Conservation (phyloP, 2,888 invertebrate genomes). For the Teleiodes luculella region DNA sequence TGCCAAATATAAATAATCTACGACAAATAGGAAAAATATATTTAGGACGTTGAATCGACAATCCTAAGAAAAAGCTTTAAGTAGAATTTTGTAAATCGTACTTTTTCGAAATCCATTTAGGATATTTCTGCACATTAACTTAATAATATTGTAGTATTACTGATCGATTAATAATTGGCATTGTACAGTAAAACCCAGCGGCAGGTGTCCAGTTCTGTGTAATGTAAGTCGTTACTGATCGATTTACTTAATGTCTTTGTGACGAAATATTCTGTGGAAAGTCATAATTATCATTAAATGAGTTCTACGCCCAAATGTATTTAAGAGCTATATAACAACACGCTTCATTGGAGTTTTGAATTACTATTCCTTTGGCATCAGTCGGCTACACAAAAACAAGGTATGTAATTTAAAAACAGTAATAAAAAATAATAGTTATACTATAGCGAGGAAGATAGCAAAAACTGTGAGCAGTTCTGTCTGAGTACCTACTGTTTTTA, state of each 20-base stretch:
- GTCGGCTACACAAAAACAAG: slow-evolving; percentile 1
- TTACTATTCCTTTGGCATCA: slow-evolving; percentile 7
- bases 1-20: too few relatives aligned
- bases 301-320: slow-evolving; percentile 20
- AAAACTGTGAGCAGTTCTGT: not conserved
- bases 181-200: not conserved
- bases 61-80: too few relatives aligned
- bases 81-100: too few relatives aligned
- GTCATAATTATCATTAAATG: slow-evolving; percentile 17
- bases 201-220: not conserved
- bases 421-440: not conserved
- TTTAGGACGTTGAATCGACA: too few relatives aligned
- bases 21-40: too few relatives aligned
- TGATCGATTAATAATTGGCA: not conserved
- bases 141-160: not conserved
- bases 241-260: slow-evolving; percentile 17
- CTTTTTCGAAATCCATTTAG: too few relatives aligned
- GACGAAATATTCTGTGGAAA: slow-evolving; percentile 20
- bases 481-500: too few relatives aligned
- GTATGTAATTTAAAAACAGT: not conserved
- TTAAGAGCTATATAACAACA: slow-evolving; percentile 23
- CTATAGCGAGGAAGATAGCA: not conserved
- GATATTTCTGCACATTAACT: too few relatives aligned
- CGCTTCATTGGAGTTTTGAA: not conserved
- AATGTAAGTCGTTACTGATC: slow-evolving; percentile 7